phyloP scores from a whole-genome alignment of 2,888 invertebrate species.

The Atethmia centrago region DNA sequence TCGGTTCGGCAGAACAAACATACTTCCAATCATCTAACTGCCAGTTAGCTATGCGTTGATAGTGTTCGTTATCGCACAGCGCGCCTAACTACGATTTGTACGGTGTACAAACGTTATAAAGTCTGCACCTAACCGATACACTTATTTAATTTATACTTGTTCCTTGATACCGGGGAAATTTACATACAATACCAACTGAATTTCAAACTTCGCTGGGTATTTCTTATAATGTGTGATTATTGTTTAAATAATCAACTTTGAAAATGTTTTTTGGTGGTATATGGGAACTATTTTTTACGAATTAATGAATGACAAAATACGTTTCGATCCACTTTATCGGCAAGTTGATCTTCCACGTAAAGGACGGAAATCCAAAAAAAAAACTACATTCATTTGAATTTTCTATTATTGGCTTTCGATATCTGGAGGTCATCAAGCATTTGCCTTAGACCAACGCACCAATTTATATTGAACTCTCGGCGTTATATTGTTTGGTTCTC shows the following conservation, averaged over 20 bases:
- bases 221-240: slow-evolving; percentile 22
- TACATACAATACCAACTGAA: slow-evolving; percentile 69
- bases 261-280: slow-evolving; percentile 12
- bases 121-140: slow-evolving; percentile 58
- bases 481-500: slow-evolving; percentile 26
- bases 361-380: slow-evolving; percentile 49
- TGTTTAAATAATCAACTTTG: background rate
- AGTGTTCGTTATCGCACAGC: slow-evolving; percentile 77
- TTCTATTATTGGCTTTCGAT: slow-evolving; percentile 74
- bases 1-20: slow-evolving; percentile 57
- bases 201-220: slow-evolving; percentile 43
- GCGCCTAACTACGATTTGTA: slow-evolving; percentile 77
- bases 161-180: slow-evolving; percentile 65
- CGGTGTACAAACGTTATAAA: slow-evolving; percentile 66
- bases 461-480: slow-evolving; percentile 70
- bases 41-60: slow-evolving; percentile 65
- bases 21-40: slow-evolving; percentile 55
- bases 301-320: slow-evolving; percentile 17
- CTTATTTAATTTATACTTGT: slow-evolving; percentile 70
- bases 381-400: slow-evolving; percentile 67
- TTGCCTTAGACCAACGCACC: slow-evolving; percentile 73
- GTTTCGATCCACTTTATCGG: slow-evolving; percentile 11
- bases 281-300: slow-evolving; percentile 7
- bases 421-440: slow-evolving; percentile 83
- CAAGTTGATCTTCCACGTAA: slow-evolving; percentile 5